These are phyloP conservation scores for Tympanuchus pallidicinctus DNA, from an alignment of 2,113 vertebrate species.

Conservation along the genomic window DNA sequence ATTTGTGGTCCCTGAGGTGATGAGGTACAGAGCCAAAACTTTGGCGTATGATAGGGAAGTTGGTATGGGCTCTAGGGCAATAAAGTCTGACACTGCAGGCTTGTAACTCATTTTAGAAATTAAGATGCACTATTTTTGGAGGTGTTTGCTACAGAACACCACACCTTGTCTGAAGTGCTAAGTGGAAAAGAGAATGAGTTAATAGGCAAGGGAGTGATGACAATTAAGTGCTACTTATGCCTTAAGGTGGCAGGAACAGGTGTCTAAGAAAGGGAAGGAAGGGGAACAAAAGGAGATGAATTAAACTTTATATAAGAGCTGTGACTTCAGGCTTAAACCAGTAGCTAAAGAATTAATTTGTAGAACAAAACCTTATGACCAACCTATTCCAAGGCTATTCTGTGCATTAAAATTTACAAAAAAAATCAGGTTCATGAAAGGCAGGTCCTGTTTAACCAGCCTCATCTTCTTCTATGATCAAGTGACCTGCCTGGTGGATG, in stretches of 20 bases:
- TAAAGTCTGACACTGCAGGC: not conserved
- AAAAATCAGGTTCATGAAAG: not conserved
- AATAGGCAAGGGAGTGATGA: constrained; percentile 10
- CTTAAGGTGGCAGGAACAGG: not conserved
- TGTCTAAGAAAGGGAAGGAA: not conserved
- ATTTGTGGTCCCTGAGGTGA: fast-evolving
- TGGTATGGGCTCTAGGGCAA: not conserved
- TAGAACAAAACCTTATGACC: not conserved
- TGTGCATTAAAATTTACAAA: not conserved
- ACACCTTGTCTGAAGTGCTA: not conserved
- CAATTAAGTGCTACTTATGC: not conserved
- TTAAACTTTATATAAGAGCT: not conserved
- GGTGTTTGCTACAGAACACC: not conserved
- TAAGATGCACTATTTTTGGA: not conserved
- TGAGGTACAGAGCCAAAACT: not conserved
- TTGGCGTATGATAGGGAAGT: not conserved
- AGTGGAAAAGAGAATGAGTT: not conserved
- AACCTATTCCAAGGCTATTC: not conserved
- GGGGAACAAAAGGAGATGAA: not conserved
- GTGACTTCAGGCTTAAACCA: not conserved
- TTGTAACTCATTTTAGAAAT: not conserved
- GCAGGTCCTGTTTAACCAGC: too few relatives aligned
- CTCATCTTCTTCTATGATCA: too few relatives aligned
- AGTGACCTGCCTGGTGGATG: too few relatives aligned
- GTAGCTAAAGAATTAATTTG: not conserved